Base-by-base conservation (phyloP, 2,888 invertebrate species). In the Tetragonisca angustula region DNA sequence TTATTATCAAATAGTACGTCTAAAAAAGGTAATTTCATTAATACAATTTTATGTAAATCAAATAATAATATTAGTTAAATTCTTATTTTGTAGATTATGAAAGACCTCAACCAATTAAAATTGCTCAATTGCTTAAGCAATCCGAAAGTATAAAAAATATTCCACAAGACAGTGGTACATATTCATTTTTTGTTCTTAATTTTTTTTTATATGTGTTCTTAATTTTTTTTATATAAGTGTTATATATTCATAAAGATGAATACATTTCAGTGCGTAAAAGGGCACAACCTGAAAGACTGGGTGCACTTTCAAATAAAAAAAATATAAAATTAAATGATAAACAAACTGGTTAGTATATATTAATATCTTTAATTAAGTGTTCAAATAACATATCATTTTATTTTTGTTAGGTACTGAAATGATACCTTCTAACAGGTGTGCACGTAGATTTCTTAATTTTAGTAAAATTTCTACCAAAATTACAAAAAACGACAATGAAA, bases 391-490 rank as follows among this genome's bases (percentile, higher is more conserved):
- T 43, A 54, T 32, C 17, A 43, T 17, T 59, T 69, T 13, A 71
- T 73, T 81, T 43, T 82, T 64, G 21, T 65, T 50, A 21, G 21
- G 0, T 59, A 52, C 2, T 13, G 17, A 17, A 27, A 61, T 11
- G 9, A 9, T 19, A 19, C 4, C 3, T 32, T 6, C 1, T 17
- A 52, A n/a, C 0, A 86, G 50, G 19, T 27, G 13, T 54, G 84
- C 72, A 50, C 78, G 81, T 13, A 86, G 84, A 65, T 72, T 77
- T 69, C 80, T 87, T 19, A 75, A 84, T 75, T 84, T 86, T 49
- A 79, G 72, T 52, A 43, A 59, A 17, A 2, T 13, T 19, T 1
- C 6, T 43, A 24, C 2, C 2, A 49, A 36, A 4, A 0, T 27
- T 27, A 1, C 2, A 19, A 21, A 27, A 43, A 5, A 32, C 36